Base-by-base conservation (phyloP, 2,797 vertebrate species). In the Leptoclinus maculatus region DNA sequence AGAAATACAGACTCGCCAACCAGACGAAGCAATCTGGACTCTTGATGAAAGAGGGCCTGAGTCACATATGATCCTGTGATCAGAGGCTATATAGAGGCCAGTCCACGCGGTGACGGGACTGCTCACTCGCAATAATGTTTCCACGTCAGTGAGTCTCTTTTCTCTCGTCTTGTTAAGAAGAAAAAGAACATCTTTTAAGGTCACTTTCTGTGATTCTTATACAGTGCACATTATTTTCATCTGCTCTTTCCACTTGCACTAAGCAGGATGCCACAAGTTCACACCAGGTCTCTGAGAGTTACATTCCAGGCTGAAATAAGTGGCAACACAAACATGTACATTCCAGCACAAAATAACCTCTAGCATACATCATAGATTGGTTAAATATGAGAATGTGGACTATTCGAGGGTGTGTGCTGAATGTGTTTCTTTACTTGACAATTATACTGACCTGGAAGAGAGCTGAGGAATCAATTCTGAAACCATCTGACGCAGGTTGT, bases 401-500 rank as follows among this genome's bases (percentile, higher is more conserved):
- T 39, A 12, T 66, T 64, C 7, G 8, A 41, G 10, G 8, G 12
- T 32, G 23, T 53, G 14, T 14, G 43, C 2, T 76, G 58, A 41
- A 66, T 72, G 45, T 49, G 47, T 68, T 66, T 69, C 4, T n/a
- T 53, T 23, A 23, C 27, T 41, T 9, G 49, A 62, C 49, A 45
- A 54, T 66, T 34, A 51, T 9, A 76, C 83, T 84, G 49, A 95
- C 98, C 97, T 99, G 97, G 90, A 99, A 99, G 36, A 99, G 94
- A 54, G 98, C 95, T 5, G 95, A 92, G 19, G 98, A 98, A 84
- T 99, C 97, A 32, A 99, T 91, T 85, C 95, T 96, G 93, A 99
- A 99, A 29, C 98, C 98, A 76, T 99, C 98, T 1, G 98, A 97
- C 11, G 98, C 98, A 5, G 98, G 96, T 70, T 99, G 98, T 77